phyloP scores from a whole-genome alignment of 2,797 vertebrate species.

The Rhadinocentrus ornatus region DNA sequence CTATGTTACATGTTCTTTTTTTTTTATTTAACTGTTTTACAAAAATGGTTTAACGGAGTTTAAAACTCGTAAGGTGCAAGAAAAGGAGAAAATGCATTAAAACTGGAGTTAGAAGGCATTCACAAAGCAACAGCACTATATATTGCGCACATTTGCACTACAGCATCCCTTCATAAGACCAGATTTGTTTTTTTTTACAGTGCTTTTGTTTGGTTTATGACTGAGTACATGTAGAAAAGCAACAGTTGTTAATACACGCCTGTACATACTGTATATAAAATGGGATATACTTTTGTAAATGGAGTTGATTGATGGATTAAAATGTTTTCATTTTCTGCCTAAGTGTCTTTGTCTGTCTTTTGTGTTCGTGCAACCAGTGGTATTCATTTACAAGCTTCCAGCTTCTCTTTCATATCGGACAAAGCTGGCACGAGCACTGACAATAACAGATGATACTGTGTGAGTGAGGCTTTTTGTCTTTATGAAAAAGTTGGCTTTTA shows the following conservation, averaged over 20 bases:
- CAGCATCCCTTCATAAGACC: conserved; percentile 78
- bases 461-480: conserved; percentile 56
- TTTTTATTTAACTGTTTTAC: conserved; percentile 44
- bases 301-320: conserved; percentile 83
- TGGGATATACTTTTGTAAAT: conserved; percentile 89
- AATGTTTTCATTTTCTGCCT: conserved; percentile 80
- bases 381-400: conserved; percentile 67
- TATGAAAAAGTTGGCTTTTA: conserved; percentile 64
- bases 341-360: conserved; percentile 62
- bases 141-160: conserved; percentile 83
- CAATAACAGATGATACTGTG: conserved; percentile 65
- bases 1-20: conserved; percentile 44
- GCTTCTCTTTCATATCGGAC: conserved; percentile 44
- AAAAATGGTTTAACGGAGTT: conserved; percentile 23
- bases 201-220: conserved; percentile 77
- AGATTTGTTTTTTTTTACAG: conserved; percentile 72
- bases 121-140: conserved; percentile 76
- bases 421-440: conserved; percentile 66
- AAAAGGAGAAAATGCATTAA: conserved; percentile 46
- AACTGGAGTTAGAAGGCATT: conserved; percentile 72
- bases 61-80: conserved; percentile 40
- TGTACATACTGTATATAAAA: conserved; percentile 89
- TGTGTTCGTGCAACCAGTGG: conserved; percentile 48
- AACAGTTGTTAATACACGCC: conserved; percentile 80
- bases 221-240: conserved; percentile 77